Conservation (phyloP, 2,113 vertebrate species). For the Aepyceros melampus region DNA sequence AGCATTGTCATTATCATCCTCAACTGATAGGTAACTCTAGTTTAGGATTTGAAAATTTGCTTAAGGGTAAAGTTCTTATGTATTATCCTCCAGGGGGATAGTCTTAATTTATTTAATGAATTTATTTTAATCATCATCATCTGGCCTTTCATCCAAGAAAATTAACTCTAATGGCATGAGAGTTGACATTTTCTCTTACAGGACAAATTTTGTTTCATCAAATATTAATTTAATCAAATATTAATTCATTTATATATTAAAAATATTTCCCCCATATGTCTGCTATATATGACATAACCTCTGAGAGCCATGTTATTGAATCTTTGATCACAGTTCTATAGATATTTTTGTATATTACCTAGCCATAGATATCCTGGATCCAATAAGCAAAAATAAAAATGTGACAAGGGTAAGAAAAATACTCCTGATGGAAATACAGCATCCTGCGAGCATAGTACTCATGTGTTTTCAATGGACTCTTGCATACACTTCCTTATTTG, state of each 20-base stretch:
- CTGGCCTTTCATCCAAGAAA: background rate
- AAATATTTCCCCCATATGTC: background rate
- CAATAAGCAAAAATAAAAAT: background rate
- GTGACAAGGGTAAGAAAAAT: background rate
- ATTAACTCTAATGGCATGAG: background rate
- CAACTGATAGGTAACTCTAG: background rate
- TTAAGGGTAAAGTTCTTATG: background rate
- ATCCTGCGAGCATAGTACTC: background rate
- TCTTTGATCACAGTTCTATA: background rate
- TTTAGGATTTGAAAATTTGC: background rate
- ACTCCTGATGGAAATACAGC: background rate
- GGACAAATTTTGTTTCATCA: background rate
- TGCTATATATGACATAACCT: background rate
- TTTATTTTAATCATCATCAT: background rate
- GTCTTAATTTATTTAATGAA: background rate
- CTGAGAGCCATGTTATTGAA: background rate
- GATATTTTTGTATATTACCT: background rate
- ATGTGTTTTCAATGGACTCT: background rate
- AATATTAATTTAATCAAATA: background rate
- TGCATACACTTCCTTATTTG: background rate
- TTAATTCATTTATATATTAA: background rate
- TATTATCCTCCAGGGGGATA: background rate
- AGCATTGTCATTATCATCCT: background rate
- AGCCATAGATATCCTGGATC: background rate
- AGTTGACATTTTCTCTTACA: background rate